phyloP scores from a whole-genome alignment of 2,797 vertebrate species.

The Chiloscyllium punctatum region DNA sequence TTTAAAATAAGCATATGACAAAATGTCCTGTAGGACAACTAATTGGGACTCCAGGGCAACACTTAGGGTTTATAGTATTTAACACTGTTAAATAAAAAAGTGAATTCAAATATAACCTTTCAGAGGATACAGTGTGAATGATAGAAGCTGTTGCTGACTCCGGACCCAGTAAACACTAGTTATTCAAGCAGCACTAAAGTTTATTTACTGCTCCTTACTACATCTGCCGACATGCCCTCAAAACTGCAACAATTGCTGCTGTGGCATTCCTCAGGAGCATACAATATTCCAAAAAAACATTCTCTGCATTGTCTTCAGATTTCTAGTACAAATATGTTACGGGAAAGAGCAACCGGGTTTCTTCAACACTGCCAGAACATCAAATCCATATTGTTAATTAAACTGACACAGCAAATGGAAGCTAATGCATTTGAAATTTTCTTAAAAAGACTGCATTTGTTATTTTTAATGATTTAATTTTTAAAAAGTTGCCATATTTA shows the following conservation, averaged over 20 bases:
- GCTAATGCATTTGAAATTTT: not conserved
- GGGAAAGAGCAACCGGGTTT: not conserved
- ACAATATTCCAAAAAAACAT: not conserved
- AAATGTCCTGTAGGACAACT: not conserved
- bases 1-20: not conserved
- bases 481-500: constrained; percentile 4
- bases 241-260: not conserved
- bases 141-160: not conserved
- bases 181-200: not conserved
- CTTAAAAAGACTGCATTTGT: not conserved
- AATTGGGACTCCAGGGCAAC: not conserved
- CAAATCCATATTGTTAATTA: not conserved
- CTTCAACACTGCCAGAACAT: not conserved
- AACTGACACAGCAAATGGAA: constrained; percentile 16
- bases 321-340: not conserved
- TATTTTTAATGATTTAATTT: not conserved
- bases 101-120: not conserved
- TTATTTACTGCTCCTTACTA: not conserved
- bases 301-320: not conserved
- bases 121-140: not conserved
- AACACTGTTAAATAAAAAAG: not conserved
- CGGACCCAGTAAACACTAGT: not conserved
- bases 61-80: not conserved
- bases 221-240: not conserved
- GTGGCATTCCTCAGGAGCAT: not conserved